Evolutionary conservation across 2,888 invertebrate genomes (phyloP).

Genomic region (Sphaerophoria rueppellii): DNA sequence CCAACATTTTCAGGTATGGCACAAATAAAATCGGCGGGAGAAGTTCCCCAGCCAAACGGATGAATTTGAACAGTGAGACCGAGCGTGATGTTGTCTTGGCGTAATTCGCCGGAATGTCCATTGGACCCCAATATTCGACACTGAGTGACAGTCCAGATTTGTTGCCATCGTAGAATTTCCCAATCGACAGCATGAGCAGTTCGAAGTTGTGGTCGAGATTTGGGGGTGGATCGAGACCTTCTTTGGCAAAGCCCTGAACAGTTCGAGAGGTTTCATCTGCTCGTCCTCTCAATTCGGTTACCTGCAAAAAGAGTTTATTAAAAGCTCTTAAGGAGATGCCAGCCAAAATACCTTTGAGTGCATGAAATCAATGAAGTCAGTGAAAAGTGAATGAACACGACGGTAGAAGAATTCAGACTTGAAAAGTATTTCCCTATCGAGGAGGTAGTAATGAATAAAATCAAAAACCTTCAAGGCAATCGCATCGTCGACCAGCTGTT

Average conservation of each 20-base stretch:
- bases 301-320: slow-evolving; percentile 74
- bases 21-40: slow-evolving; percentile 92
- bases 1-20: slow-evolving; percentile 93
- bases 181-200: slow-evolving; percentile 90
- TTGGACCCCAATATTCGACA: slow-evolving; percentile 90
- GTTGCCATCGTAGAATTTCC: slow-evolving; percentile 90
- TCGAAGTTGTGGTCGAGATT: slow-evolving; percentile 91
- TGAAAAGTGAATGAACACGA: slow-evolving; percentile 91
- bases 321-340: slow-evolving; percentile 77
- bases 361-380: slow-evolving; percentile 96
- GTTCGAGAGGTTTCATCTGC: slow-evolving; percentile 95
- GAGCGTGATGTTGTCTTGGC: slow-evolving; percentile 84
- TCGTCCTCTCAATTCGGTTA: slow-evolving; percentile 90
- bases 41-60: slow-evolving; percentile 93
- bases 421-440: slow-evolving; percentile 87
- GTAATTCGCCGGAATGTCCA: slow-evolving; percentile 76
- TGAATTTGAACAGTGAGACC: slow-evolving; percentile 94
- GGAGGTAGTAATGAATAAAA: slow-evolving; percentile 88
- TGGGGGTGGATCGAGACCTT: slow-evolving; percentile 89
- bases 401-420: slow-evolving; percentile 92
- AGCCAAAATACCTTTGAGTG: slow-evolving; percentile 87
- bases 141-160: slow-evolving; percentile 87
- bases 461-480: slow-evolving; percentile 91
- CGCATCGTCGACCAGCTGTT: slow-evolving; percentile 90
- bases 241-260: slow-evolving; percentile 88